These are phyloP conservation scores for Anthopleura sola DNA, from an alignment of 64 coral and sea anemone genomes.

Conservation along the genomic window DNA sequence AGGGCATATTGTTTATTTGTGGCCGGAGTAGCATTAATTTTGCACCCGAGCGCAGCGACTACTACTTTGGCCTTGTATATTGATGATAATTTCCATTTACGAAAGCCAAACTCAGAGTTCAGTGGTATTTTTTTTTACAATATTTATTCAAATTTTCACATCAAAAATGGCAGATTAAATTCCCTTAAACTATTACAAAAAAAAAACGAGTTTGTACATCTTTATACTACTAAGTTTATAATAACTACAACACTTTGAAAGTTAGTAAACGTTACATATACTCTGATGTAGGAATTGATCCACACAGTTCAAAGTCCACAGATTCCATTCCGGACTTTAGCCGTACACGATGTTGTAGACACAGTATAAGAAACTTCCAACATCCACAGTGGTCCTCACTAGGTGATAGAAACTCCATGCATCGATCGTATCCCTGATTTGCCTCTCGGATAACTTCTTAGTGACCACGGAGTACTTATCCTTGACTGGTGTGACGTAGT, in stretches of 20 bases:
- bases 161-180: too few species aligned
- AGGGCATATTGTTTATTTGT: too few species aligned
- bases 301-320: not conserved
- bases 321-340: not conserved
- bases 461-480: constrained; percentile 25
- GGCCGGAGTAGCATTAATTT: too few species aligned
- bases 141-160: too few species aligned
- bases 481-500: constrained; percentile 29
- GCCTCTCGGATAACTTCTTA: constrained; percentile 33
- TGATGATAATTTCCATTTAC: too few species aligned
- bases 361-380: constrained; percentile 31
- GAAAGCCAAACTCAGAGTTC: too few species aligned
- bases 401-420: constrained; percentile 41
- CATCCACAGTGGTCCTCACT: constrained; percentile 44
- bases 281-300: not conserved
- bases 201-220: too few species aligned
- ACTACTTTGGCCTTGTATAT: too few species aligned
- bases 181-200: too few species aligned
- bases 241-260: not conserved
- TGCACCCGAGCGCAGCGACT: too few species aligned
- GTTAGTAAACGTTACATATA: not conserved
- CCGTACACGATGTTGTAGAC: constrained; percentile 45
- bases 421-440: constrained; percentile 37
- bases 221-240: not conserved
- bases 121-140: too few species aligned